Evolutionary conservation across 2,888 invertebrate species (phyloP).

Genomic region (Pheosia gnoma): DNA sequence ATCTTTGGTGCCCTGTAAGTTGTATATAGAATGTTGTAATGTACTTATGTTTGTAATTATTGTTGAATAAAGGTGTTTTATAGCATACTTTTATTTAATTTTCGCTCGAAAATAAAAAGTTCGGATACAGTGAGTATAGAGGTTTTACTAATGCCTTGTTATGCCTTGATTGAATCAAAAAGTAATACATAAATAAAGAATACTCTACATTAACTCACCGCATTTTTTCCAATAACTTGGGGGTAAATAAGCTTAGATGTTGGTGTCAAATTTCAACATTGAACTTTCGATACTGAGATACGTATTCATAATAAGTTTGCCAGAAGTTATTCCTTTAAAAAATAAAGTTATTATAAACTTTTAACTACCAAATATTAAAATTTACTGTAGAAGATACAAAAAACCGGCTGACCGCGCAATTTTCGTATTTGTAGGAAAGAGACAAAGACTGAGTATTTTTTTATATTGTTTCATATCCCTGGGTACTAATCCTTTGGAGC

Average conservation of each 20-base stretch:
- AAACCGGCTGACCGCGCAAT: not conserved
- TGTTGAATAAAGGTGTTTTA: slow-evolving; percentile 59
- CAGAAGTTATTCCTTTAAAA: no score
- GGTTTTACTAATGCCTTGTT: no score
- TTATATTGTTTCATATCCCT: no score
- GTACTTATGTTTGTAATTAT: slow-evolving; percentile 71
- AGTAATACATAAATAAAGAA: no score
- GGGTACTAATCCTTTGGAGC: no score
- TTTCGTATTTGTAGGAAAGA: not conserved
- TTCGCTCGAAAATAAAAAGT: no score
- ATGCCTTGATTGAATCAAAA: no score
- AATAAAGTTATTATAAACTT: no score
- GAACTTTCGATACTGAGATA: not conserved
- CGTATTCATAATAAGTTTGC: not conserved
- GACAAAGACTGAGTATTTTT: not conserved
- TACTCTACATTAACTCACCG: slow-evolving; percentile 6
- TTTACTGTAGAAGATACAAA: not conserved
- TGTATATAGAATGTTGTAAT: slow-evolving; percentile 47
- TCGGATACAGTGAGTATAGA: no score
- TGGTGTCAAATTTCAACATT: slow-evolving; percentile 29
- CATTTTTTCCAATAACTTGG: slow-evolving; percentile 5
- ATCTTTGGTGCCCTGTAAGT: slow-evolving; percentile 51
- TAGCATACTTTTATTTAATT: slow-evolving; percentile 9
- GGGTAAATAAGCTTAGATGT: slow-evolving; percentile 2
- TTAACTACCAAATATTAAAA: no score